These are phyloP conservation scores for Pediacus dermestoides DNA, from an alignment of 2,888 invertebrate species.

Conservation along the genomic window DNA sequence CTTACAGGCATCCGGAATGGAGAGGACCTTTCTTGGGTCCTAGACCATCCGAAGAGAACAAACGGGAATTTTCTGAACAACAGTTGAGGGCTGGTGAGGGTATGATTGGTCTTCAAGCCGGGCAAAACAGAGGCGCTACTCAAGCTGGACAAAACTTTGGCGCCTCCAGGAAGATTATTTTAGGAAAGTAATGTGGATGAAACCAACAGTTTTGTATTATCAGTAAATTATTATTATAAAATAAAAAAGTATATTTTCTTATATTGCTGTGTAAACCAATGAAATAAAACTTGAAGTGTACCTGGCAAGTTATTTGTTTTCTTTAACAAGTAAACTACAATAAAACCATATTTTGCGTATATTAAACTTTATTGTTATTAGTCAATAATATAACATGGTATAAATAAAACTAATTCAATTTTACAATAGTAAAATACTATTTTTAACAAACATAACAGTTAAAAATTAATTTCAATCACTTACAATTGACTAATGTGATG, in stretches of 20 bases:
- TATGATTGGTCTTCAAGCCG: conserved; percentile 83
- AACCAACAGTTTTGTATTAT: conserved; percentile 9
- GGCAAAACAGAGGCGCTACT: conserved; percentile 78
- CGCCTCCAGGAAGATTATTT: conserved; percentile 76
- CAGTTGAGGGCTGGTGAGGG: conserved; percentile 78
- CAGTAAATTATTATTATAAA: background rate
- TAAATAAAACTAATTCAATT: too few species aligned
- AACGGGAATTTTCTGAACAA: conserved; percentile 75
- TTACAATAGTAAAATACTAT: too few species aligned
- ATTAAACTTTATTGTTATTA: too few species aligned
- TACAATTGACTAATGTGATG: conserved; percentile 1
- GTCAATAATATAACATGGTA: too few species aligned
- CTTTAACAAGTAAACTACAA: too few species aligned
- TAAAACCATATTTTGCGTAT: too few species aligned
- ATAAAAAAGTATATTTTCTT: background rate
- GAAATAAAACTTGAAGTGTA: background rate
- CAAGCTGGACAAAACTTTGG: conserved; percentile 86
- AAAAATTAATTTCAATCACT: too few species aligned
- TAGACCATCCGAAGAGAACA: conserved; percentile 80
- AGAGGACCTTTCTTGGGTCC: conserved; percentile 80
- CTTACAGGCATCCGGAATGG: conserved; percentile 81
- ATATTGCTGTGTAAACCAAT: background rate
- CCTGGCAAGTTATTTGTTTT: too few species aligned
- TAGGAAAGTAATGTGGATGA: conserved; percentile 60
- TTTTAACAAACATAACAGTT: too few species aligned